Conservation (phyloP, 2,113 vertebrate species). For the Murina feae region DNA sequence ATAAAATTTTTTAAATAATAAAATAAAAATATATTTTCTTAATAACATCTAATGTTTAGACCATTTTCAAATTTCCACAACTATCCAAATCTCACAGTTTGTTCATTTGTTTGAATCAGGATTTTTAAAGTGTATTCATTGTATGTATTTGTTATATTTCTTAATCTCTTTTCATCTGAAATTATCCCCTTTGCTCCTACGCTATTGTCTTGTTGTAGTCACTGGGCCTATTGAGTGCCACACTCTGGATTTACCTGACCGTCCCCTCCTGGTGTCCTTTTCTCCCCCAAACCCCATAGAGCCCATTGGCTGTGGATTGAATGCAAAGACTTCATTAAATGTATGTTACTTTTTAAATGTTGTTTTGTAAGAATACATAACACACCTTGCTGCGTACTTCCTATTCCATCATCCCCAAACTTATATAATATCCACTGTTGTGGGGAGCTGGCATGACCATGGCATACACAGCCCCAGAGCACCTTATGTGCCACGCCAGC, state of each 20-base stretch:
- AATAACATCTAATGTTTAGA: not conserved
- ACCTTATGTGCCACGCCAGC: too few species aligned
- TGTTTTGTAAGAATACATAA: not conserved
- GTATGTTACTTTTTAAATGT: not conserved
- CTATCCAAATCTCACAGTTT: not conserved
- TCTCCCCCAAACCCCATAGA: accelerated
- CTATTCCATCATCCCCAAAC: not conserved
- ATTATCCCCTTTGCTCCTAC: not conserved
- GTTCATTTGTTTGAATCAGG: not conserved
- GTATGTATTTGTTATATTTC: not conserved
- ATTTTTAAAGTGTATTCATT: not conserved
- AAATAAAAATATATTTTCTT: not conserved
- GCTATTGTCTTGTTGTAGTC: not conserved
- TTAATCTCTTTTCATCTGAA: not conserved
- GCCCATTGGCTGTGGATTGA: not conserved
- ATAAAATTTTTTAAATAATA: not conserved
- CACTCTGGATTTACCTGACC: not conserved
- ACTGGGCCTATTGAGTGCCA: not conserved
- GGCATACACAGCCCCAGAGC: too few species aligned
- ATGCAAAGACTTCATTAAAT: not conserved
- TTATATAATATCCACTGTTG: not conserved
- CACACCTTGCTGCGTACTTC: not conserved
- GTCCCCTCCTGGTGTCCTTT: not conserved
- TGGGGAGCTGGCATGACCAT: too few species aligned
- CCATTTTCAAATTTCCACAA: not conserved